phyloP scores from a whole-genome alignment of 2,797 vertebrate species.

The Ctenosaura bakeri region DNA sequence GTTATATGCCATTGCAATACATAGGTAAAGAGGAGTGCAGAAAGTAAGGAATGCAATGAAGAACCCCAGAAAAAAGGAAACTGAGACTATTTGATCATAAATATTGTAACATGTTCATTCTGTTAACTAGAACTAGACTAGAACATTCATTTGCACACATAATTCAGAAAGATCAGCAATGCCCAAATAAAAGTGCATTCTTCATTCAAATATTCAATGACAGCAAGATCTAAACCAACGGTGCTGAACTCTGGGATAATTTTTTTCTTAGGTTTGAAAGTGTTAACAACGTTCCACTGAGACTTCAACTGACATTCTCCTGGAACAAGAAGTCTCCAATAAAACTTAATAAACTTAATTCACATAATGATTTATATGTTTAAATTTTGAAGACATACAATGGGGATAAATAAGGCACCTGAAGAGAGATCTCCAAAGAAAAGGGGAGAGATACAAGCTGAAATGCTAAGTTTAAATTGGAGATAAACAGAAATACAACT shows the following conservation, averaged over 20 bases:
- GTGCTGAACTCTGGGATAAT: neutral
- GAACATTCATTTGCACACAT: neutral
- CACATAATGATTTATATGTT: neutral
- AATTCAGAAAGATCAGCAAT: neutral
- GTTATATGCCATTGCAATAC: neutral
- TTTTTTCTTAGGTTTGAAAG: neutral
- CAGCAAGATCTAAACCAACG: neutral
- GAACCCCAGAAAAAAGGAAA: neutral
- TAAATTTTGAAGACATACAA: neutral
- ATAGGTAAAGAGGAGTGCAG: neutral
- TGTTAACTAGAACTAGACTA: neutral
- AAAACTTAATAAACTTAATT: neutral
- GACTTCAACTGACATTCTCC: neutral
- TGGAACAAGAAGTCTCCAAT: neutral
- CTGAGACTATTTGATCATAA: neutral
- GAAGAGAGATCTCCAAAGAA: slow-evolving; percentile 4
- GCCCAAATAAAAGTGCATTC: neutral
- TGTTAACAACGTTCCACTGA: neutral
- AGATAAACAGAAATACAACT: neutral
- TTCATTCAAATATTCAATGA: neutral
- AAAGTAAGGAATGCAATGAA: neutral
- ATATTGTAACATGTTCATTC: neutral
- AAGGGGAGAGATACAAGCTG: neutral
- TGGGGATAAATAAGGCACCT: neutral
- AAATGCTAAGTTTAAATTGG: neutral